These are phyloP conservation scores for Hybognathus amarus DNA, from an alignment of 2,797 vertebrate genomes.

Conservation along the genomic window DNA sequence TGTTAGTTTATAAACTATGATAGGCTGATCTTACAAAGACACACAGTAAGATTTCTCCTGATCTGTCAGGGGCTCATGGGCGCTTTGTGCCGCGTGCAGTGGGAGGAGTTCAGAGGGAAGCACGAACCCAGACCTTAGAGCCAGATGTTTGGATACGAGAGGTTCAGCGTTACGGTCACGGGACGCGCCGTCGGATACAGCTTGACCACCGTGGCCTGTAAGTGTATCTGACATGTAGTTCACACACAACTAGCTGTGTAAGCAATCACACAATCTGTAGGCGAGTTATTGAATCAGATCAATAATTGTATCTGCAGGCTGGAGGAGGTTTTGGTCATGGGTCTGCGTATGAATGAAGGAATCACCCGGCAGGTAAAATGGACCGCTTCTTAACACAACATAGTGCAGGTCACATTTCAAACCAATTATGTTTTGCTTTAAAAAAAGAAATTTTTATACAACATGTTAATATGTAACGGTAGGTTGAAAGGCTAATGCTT, in stretches of 20 bases:
- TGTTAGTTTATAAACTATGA: neutral
- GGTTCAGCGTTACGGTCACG: slow-evolving; percentile 83
- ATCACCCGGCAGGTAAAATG: slow-evolving; percentile 82
- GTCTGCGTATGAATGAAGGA: slow-evolving; percentile 85
- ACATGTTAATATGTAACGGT: neutral
- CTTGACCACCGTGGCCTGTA: slow-evolving; percentile 81
- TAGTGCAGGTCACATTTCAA: neutral
- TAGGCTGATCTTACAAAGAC: neutral
- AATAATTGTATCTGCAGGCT: slow-evolving; percentile 73
- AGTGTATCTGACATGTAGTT: slow-evolving; percentile 60
- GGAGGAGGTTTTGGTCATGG: slow-evolving; percentile 89
- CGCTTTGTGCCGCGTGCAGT: slow-evolving; percentile 77
- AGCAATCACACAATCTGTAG: neutral
- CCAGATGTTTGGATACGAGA: slow-evolving; percentile 89
- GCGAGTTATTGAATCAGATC: neutral
- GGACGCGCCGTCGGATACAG: slow-evolving; percentile 79
- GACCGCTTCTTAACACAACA: neutral
- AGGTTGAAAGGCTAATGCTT: neutral
- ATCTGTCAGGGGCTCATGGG: slow-evolving; percentile 85
- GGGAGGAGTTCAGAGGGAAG: slow-evolving; percentile 78
- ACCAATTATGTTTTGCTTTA: neutral
- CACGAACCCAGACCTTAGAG: slow-evolving; percentile 88
- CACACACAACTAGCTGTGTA: neutral
- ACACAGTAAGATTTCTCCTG: neutral
- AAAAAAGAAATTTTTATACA: neutral